Conservation (phyloP, 2,797 vertebrate genomes). For the Channa striata region DNA sequence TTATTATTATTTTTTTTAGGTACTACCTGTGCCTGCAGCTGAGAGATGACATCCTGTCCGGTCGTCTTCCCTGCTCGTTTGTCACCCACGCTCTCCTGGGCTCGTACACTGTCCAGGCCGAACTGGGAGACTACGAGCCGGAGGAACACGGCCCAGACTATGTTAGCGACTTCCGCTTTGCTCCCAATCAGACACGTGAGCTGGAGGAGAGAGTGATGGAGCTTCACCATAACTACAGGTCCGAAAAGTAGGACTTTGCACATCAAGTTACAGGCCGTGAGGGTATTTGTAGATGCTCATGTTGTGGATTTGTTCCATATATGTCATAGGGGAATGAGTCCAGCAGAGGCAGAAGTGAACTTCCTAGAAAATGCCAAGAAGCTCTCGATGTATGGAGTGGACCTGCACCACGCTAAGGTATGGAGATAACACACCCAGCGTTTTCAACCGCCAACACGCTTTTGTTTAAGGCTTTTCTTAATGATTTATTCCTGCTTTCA, state of each 20-base stretch:
- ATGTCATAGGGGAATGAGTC: slow-evolving; percentile 92
- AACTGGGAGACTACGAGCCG: slow-evolving; percentile 92
- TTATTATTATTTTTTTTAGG: slow-evolving; percentile 80
- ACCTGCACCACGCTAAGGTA: slow-evolving; percentile 98
- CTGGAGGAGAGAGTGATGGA: slow-evolving; percentile 98
- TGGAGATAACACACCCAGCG: neutral
- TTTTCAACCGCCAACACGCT: neutral
- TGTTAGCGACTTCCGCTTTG: slow-evolving; percentile 92
- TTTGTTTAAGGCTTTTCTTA: neutral
- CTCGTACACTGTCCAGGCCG: slow-evolving; percentile 95
- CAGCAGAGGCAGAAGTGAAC: slow-evolving; percentile 97
- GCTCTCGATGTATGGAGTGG: slow-evolving; percentile 98
- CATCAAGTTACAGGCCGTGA: slow-evolving; percentile 13
- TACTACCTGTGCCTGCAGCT: slow-evolving; percentile 98
- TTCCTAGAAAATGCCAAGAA: slow-evolving; percentile 99
- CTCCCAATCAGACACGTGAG: slow-evolving; percentile 95
- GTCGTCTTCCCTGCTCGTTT: slow-evolving; percentile 96
- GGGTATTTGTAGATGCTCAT: slow-evolving; percentile 8
- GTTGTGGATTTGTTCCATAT: slow-evolving; percentile 30
- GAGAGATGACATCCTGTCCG: slow-evolving; percentile 95
- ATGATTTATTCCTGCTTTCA: slow-evolving; percentile 6
- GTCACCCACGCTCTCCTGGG: slow-evolving; percentile 97
- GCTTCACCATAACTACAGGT: slow-evolving; percentile 96
- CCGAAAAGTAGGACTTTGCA: slow-evolving; percentile 19
- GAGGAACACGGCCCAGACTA: slow-evolving; percentile 95